These are phyloP conservation scores for Acronicta leporina DNA, from an alignment of 2,888 invertebrate genomes.

Conservation along the genomic window DNA sequence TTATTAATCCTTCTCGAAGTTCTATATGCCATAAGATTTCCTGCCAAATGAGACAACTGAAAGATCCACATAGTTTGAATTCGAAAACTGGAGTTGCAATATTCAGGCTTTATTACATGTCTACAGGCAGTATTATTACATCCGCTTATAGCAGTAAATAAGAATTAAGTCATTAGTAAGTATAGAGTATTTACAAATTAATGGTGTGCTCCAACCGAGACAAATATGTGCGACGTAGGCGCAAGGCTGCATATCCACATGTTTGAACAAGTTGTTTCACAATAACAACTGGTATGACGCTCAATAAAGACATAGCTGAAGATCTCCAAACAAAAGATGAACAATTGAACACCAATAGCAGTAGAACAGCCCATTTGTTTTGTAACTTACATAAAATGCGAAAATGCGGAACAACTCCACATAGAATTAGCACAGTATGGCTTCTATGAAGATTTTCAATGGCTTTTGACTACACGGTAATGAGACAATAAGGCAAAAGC, in stretches of 20 bases:
- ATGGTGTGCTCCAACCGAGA: constrained; percentile 29
- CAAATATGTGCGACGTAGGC: constrained; percentile 43
- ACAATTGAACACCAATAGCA: constrained; percentile 26
- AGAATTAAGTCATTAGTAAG: constrained; percentile 7
- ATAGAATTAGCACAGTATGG: constrained; percentile 7
- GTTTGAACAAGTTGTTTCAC: constrained; percentile 63
- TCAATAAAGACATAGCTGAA: constrained; percentile 16
- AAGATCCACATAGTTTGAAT: too few relatives aligned
- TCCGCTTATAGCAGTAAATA: constrained; percentile 17
- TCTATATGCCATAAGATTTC: too few relatives aligned
- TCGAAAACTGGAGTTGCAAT: too few relatives aligned
- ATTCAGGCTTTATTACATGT: not conserved
- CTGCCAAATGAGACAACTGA: too few relatives aligned
- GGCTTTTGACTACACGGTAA: not conserved
- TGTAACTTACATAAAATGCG: constrained; percentile 23
- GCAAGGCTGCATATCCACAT: constrained; percentile 52
- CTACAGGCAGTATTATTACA: constrained; percentile 11
- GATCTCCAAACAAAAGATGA: constrained; percentile 43
- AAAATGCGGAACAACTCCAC: constrained; percentile 24
- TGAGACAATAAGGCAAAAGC: not conserved
- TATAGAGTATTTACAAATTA: constrained; percentile 20
- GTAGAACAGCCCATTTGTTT: constrained; percentile 16
- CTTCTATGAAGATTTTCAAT: constrained; percentile 6
- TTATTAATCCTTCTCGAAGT: too few relatives aligned
- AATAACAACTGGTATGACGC: constrained; percentile 53